A percentile compares a stretch with the other conserved stretches of the same genome.
Evolutionary conservation across 2,113 vertebrate genomes (phyloP).

Genomic region (Varanus komodoensis): DNA sequence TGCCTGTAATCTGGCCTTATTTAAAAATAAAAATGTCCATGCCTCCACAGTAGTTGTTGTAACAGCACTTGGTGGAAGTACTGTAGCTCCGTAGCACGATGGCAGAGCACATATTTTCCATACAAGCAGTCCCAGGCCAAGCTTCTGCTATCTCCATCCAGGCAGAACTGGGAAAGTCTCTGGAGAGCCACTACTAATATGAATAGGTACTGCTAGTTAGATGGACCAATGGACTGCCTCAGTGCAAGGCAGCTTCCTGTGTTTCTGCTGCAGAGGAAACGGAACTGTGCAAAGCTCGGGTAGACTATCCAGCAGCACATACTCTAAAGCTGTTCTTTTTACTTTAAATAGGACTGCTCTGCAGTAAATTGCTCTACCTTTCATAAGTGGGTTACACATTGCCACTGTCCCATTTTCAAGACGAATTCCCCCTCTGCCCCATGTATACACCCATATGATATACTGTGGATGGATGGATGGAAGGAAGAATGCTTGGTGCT

Average conservation of each 20-base stretch:
- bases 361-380: not conserved
- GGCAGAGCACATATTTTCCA: not conserved
- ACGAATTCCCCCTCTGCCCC: not conserved
- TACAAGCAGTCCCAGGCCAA: not conserved
- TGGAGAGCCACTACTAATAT: not conserved
- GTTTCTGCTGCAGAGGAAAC: not conserved
- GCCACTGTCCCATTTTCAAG: not conserved
- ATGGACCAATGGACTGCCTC: no score
- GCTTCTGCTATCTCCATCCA: not conserved
- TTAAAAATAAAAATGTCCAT: not conserved
- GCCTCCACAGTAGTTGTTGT: not conserved
- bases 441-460: not conserved
- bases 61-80: not conserved
- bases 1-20: not conserved
- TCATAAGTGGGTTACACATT: slow-evolving; percentile 11
- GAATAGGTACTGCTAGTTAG: not conserved
- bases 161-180: not conserved
- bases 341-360: not conserved
- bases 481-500: not conserved
- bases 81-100: not conserved
- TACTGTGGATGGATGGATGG: not conserved
- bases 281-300: not conserved
- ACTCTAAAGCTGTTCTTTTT: not conserved
- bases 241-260: not conserved
- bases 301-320: not conserved